Evolutionary conservation across 2,888 invertebrate genomes (phyloP), one percentile per base, ranked within the genome.

Genomic region (Melieria omissa): DNA sequence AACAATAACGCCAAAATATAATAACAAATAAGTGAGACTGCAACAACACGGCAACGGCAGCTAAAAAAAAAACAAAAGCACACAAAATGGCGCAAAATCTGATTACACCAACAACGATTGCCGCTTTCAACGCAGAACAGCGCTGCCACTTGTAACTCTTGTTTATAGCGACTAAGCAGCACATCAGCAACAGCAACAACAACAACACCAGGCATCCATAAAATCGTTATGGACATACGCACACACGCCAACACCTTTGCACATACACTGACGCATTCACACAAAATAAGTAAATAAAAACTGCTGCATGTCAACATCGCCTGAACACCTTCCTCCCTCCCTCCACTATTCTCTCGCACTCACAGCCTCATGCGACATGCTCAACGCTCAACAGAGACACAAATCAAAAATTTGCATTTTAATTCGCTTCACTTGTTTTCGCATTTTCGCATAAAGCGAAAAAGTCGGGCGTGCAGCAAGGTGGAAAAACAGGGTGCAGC

Each of bases 361-460:
- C 8, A n/a, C 52, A 52, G 5, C 6, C 7, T 14, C 52, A 5
- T 5, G 4, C 12, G 5, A 52, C 52, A 2, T 52, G 12, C 29
- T 52, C 14, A 52, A 52, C 52, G 14, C 14, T 52, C 14, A 29
- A 29, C 29, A 52, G 12, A 52, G n/a, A 52, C 52, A 52, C 52
- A 52, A 52, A 52, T 52, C 52, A 52, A 52, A 52, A 52, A 52
- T 52, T 52, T 52, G 52, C 52, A 52, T 52, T 52, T 52, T 52
- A 52, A 52, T 52, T 52, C 52, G 52, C 52, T 52, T 52, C 52
- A 52, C 52, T 52, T 52, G 52, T 52, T 52, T 52, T 52, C 8
- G 52, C 52, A 52, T 52, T 52, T 52, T 52, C 52, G 52, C n/a
- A 12, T 12, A 29, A 29, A 29, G 29, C 29, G 29, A 29, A 29